Percentiles rank a stretch among this genome's conserved stretches.
phyloP scores from a whole-genome alignment of 2,797 vertebrate species.

The Onychomys leucogaster region DNA sequence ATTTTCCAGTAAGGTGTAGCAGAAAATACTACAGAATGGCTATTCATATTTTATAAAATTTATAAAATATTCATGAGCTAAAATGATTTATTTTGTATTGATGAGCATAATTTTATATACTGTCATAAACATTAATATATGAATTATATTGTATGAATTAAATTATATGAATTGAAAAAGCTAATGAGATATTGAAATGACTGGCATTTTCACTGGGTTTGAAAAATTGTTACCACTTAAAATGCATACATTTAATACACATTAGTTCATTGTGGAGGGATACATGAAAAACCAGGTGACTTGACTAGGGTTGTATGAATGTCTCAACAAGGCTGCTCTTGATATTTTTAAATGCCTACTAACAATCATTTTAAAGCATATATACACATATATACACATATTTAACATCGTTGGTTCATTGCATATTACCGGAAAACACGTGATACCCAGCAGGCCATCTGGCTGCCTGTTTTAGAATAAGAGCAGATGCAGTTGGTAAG shows the following conservation, averaged over 20 bases:
- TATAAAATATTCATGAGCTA: conserved; percentile 65
- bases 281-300: conserved; percentile 75
- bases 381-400: conserved; percentile 66
- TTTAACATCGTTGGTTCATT: conserved; percentile 79
- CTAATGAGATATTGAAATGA: conserved; percentile 84
- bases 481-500: conserved; percentile 75
- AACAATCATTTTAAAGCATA: conserved; percentile 78
- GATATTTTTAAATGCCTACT: conserved; percentile 76
- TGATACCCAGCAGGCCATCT: conserved; percentile 70
- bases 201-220: conserved; percentile 84
- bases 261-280: conserved; percentile 75
- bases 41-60: conserved; percentile 76
- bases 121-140: conserved; percentile 81
- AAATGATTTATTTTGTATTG: conserved; percentile 70
- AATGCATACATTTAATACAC: conserved; percentile 76
- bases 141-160: too few relatives aligned
- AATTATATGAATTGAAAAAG: conserved; percentile 84
- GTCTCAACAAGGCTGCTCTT: conserved; percentile 81
- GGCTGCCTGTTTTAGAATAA: conserved; percentile 80
- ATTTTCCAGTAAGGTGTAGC: conserved; percentile 73
- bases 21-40: conserved; percentile 78
- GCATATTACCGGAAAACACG: neutral
- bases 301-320: conserved; percentile 81
- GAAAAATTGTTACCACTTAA: conserved; percentile 83
- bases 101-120: conserved; percentile 81